These are phyloP conservation scores for Drosophila bipectinata DNA, from an alignment of 1,140 invertebrate species.

Conservation along the genomic window DNA sequence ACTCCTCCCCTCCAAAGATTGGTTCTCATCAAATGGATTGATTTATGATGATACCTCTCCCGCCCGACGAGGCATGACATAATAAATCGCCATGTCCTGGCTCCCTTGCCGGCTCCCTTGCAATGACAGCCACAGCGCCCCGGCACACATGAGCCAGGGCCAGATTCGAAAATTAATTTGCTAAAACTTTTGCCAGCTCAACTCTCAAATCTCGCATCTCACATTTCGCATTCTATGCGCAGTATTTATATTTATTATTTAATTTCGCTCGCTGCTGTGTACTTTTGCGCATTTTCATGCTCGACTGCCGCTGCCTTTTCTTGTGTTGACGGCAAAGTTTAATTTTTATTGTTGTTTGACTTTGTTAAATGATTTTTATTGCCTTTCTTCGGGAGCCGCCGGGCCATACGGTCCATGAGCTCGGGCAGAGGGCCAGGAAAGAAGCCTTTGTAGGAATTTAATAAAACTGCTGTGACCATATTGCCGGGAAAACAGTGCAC, in stretches of 20 bases:
- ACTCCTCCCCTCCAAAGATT: conserved; percentile 14
- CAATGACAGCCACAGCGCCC: conserved; percentile 25
- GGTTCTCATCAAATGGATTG: conserved; percentile 75
- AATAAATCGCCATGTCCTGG: conserved; percentile 59
- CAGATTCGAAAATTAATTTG: conserved; percentile 70
- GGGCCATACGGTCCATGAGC: neutral
- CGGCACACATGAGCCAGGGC: conserved; percentile 28
- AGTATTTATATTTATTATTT: conserved; percentile 81
- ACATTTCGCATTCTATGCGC: conserved; percentile 55
- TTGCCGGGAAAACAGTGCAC: conserved; percentile 75
- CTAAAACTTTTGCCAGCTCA: conserved; percentile 55
- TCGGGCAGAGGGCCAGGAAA: too few relatives aligned
- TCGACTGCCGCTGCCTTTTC: conserved; percentile 46
- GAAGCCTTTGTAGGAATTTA: conserved; percentile 81
- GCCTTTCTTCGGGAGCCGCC: conserved; percentile 47
- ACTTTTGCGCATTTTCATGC: conserved; percentile 70
- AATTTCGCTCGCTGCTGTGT: conserved; percentile 67
- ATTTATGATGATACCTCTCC: conserved; percentile 71
- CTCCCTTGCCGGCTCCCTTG: conserved; percentile 17
- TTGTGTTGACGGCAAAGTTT: conserved; percentile 79
- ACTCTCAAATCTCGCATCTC: conserved; percentile 25
- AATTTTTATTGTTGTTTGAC: conserved; percentile 82
- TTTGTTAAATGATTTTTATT: conserved; percentile 83
- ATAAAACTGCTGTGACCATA: conserved; percentile 77
- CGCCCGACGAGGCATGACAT: conserved; percentile 62